These are phyloP conservation scores for Hoplodrina ambigua DNA, from an alignment of 2,888 invertebrate species.

Conservation along the genomic window DNA sequence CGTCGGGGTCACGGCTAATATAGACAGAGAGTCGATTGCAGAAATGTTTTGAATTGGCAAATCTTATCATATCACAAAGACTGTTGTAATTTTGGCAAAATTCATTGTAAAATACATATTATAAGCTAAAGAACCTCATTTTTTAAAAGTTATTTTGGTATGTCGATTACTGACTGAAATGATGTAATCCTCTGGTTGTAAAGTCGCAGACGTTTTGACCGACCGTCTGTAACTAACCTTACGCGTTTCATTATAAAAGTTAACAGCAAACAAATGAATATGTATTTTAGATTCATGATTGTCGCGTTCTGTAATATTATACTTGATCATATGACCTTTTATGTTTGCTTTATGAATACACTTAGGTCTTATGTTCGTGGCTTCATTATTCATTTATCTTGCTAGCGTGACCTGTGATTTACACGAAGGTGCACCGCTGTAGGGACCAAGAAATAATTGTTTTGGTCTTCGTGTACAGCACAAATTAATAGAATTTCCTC, in stretches of 20 bases:
- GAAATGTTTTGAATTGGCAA: no score
- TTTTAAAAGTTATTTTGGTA: no score
- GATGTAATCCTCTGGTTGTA: no score
- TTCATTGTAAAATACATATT: no score
- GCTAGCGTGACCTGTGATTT: slow-evolving; percentile 12
- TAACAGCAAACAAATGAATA: slow-evolving; percentile 51
- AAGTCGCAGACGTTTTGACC: neutral
- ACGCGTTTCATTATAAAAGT: slow-evolving; percentile 34
- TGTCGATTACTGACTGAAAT: neutral
- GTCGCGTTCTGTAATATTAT: slow-evolving; percentile 51
- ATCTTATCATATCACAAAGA: no score
- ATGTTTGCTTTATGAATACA: slow-evolving; percentile 31
- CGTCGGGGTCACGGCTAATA: neutral
- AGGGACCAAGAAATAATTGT: slow-evolving; percentile 8
- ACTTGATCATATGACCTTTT: slow-evolving; percentile 58
- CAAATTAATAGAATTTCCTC: neutral
- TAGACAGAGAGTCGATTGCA: no score
- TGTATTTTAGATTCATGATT: slow-evolving; percentile 39
- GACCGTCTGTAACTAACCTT: slow-evolving; percentile 19
- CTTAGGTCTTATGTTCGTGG: slow-evolving; percentile 29
- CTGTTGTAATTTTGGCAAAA: no score
- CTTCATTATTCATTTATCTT: slow-evolving; percentile 26
- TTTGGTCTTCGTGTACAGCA: neutral
- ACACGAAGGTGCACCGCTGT: slow-evolving; percentile 8
- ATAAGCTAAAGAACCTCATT: no score